Evolutionary conservation across 30 jellyfish, hydroid and myxozoan species (phyloP), one percentile per base, ranked within the genome.

Genomic region (Mastigias papua): DNA sequence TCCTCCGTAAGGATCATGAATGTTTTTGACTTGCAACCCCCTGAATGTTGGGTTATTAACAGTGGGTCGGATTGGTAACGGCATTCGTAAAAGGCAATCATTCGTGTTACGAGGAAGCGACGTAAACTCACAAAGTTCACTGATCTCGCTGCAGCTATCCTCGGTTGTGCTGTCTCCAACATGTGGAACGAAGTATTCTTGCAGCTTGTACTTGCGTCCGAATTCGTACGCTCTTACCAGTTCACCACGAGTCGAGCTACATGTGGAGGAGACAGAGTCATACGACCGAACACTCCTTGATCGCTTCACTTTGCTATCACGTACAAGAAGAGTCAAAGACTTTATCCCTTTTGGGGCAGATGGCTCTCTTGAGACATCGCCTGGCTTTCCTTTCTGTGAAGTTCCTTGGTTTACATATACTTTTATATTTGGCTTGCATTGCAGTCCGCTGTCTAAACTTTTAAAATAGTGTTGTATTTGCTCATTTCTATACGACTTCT

Each of bases 191-290:
- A 23, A 34, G 73, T 83, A 87, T 29, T 93, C 95, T 70, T 93
- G 98, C 72, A 93, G 84, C 23, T 82, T 83, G 84, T 81, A 93
- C 68, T 93, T 93, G 7, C 93, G 90, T 5, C 98, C 98, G 58
- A 93, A 93, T 29, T 93, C 98, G 90, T 79, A 93, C 72, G 98
- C 98, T n/a, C 95, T 76, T 1, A 87, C 89, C 16, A 93, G 83
- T 76, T 93, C 98, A 50, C 98, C 97, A 37, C 87, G 91, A 48
- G 97, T 69, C 46, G 96, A 81, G 66, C 98, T 93, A 51, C 98
- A 93, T 20, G 97, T 87, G 2, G 98, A 93, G 4, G 98, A 93
- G 11, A 93, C 93, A 6, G 98, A 93, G 28, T 93, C 98, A 76
- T 88, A 93, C n/a, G 98, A 89, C 72, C 95, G 97, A 42, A 76